Conservation (phyloP, 1,140 invertebrate species). For the Helicoverpa zea region DNA sequence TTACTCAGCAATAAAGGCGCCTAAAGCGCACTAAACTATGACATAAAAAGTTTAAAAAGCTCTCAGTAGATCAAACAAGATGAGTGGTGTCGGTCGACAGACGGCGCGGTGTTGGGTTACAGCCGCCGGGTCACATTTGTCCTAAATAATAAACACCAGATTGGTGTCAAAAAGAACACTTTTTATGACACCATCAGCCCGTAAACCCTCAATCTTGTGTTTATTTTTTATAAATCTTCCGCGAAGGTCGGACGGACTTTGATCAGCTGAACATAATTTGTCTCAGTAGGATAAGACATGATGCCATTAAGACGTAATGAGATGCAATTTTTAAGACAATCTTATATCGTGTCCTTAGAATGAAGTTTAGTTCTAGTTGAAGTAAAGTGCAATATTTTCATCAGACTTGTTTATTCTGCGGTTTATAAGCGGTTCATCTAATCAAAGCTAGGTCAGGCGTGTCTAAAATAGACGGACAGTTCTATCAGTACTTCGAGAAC, state of each 20-base stretch:
- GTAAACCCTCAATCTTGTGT: constrained; percentile 74
- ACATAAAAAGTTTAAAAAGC: constrained; percentile 87
- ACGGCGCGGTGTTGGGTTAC: constrained; percentile 79
- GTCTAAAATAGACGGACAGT: constrained; percentile 46
- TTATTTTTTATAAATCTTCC: constrained; percentile 81
- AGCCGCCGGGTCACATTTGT: constrained; percentile 79
- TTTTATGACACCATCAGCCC: constrained; percentile 84
- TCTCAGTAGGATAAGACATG: constrained; percentile 5
- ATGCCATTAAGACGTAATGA: constrained; percentile 65
- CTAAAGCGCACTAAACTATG: constrained; percentile 83
- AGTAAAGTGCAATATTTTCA: constrained; percentile 69
- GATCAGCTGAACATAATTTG: constrained; percentile 69
- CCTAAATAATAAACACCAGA: constrained; percentile 85
- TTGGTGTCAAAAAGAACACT: constrained; percentile 84
- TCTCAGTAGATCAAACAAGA: constrained; percentile 86
- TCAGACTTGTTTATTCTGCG: constrained; percentile 60
- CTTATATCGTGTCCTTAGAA: too few relatives aligned
- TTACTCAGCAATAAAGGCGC: constrained; percentile 84
- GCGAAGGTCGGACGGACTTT: constrained; percentile 70
- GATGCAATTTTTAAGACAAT: too few relatives aligned
- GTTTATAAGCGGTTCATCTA: constrained; percentile 53
- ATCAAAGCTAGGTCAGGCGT: constrained; percentile 37
- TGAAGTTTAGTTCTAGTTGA: too few relatives aligned
- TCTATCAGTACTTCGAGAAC: constrained; percentile 39
- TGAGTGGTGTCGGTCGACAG: constrained; percentile 79